Base-by-base conservation (phyloP, 2,888 invertebrate species). In the Anthoptus insignis region DNA sequence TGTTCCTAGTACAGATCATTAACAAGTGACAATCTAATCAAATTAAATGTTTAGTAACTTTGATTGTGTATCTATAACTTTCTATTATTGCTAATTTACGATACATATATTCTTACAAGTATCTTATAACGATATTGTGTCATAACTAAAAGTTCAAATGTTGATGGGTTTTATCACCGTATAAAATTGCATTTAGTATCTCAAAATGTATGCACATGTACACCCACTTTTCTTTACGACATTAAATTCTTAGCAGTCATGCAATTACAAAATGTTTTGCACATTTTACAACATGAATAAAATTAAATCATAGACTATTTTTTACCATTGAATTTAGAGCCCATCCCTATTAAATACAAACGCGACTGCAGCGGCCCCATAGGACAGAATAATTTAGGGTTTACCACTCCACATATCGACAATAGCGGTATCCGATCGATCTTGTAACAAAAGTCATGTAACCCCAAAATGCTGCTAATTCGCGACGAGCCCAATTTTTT, bases 391-490 rank as follows among this genome's bases (percentile, higher is more conserved):
- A 81, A 78, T 85, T 82, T 80, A 80, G 80, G 82, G 82, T 68
- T 78, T 78, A 80, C 77, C 79, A 81, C 87, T 85, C 84, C 76
- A 80, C 73, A 78, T 76, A 77, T 80, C 77, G 76, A 78, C 77
- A 82, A 81, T 70, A 74, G 71, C 71, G 70, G 50, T 47, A 78
- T 77, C 79, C 77, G 81, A 81, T 74, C 79, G 83, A 79, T 80
- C 76, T 76, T 74, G 73, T 84, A 84, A 89, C 91, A 90, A 87
- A 87, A 88, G 87, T 86, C 82, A 78, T 68, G 65, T 77, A 76
- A 83, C 87, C 84, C 88, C 77, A 79, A 85, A 86, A 81, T 76
- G 76, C 74, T 74, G 82, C 82, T 86, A 87, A 77, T 76, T 73
- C 71, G 69, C 65, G 67, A 74, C 69, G 59, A 59, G 69, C 57